phyloP scores from a whole-genome alignment of 2,797 vertebrate genomes.

The Chelon auratus region DNA sequence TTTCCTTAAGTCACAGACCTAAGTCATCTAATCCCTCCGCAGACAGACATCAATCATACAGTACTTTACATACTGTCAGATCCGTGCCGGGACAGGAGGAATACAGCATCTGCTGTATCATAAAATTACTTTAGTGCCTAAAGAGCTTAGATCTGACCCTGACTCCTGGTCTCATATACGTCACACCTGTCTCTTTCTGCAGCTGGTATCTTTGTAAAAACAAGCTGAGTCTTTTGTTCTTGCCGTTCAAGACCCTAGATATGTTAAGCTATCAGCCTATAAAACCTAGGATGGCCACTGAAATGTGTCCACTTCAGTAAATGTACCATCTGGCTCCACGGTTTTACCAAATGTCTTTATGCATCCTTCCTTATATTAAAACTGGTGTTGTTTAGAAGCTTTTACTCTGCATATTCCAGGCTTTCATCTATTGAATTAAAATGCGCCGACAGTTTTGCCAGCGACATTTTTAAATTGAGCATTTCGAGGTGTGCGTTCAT shows the following conservation, averaged over 20 bases:
- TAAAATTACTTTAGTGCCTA: slow-evolving; percentile 38
- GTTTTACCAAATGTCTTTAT: background rate
- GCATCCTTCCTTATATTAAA: slow-evolving; percentile 13
- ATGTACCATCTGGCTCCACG: slow-evolving; percentile 30
- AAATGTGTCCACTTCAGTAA: slow-evolving; percentile 33
- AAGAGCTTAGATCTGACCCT: slow-evolving; percentile 29
- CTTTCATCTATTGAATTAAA: slow-evolving; percentile 10
- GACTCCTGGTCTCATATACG: slow-evolving; percentile 12
- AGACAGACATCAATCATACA: slow-evolving; percentile 35
- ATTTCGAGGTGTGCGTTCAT: background rate
- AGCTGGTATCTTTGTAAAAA: slow-evolving; percentile 34
- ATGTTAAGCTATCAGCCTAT: background rate
- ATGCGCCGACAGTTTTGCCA: background rate
- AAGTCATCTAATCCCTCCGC: slow-evolving; percentile 22
- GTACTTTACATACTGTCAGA: slow-evolving; percentile 6
- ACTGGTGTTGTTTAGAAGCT: slow-evolving; percentile 1
- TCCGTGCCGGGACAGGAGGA: slow-evolving; percentile 2
- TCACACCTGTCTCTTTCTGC: slow-evolving; percentile 44
- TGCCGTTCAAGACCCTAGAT: background rate
- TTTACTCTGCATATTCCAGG: slow-evolving; percentile 4
- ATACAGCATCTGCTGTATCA: slow-evolving; percentile 42
- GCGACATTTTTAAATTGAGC: background rate
- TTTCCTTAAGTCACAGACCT: slow-evolving; percentile 23
- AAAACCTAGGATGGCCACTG: slow-evolving; percentile 22
- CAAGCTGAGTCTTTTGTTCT: slow-evolving; percentile 1